Base-by-base conservation (phyloP, 1,140 invertebrate species). In the Lordiphosa mommai region DNA sequence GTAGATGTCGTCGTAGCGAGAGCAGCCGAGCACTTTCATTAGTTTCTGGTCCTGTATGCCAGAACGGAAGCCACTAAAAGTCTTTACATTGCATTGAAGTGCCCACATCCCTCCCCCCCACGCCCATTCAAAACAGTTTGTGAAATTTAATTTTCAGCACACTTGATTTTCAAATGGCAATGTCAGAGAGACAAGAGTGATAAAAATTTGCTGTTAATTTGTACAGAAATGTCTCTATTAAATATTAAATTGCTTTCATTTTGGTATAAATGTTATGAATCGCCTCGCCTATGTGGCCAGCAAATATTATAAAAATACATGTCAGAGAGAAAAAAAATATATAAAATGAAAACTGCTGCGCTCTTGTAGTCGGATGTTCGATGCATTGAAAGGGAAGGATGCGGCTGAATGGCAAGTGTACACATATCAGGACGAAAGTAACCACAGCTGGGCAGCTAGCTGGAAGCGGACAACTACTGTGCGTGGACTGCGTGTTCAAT, bases 131-230 rank as follows among this genome's bases (percentile, higher is more conserved):
- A 61, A 61, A 72, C 61, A 67, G 70, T 73, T 73, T 68, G 48
- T 41, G 65, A 70, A 73, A 79, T 80, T 80, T 70, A 70, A 80
- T 79, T 79, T 79, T 79, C 73, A 70, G 70, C 76, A 65, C 55
- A 61, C 70, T 82, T 73, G 69, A 79, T 73, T 80, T 73, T 69
- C 48, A 69, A 58, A 80, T 60, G 69, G 23, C 49, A 36, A 30
- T n/a, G 13, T n/a, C 40, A 10, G 17, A 14, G 32, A 8, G 32
- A 14, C 14, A 10, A 29, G 10, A 37, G 9, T 36, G 46, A 14
- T 33, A n/a, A 14, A 68, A 60, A 72, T 79, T 49, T 61, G 50
- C 52, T 65, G 65, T 61, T 79, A 80, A 79, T 79, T 79, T 79
- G 74, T 70, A 58, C 60, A 59, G 61, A 69, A 80, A 80, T 74